A percentile compares a stretch with the other conserved stretches of the same genome.
Evolutionary conservation across 2,113 vertebrate species (phyloP).

Genomic region (Perca schrenkii): DNA sequence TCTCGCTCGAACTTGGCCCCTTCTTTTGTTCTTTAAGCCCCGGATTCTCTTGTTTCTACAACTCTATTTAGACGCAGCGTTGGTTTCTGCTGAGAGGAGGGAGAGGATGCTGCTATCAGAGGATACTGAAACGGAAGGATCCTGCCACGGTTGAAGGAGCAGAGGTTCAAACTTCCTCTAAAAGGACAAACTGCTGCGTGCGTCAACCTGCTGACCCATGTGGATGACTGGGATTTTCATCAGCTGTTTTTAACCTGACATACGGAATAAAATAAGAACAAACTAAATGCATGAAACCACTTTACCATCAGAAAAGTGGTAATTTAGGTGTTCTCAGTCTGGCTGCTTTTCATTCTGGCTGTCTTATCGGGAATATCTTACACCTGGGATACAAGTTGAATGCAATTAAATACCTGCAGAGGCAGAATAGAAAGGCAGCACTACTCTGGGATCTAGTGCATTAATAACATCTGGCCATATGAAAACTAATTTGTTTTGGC

Average conservation of each 20-base stretch:
- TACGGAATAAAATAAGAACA: not conserved
- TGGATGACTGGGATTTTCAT: not conserved
- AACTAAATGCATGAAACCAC: not conserved
- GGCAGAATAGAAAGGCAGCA: not conserved
- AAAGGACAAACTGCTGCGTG: not conserved
- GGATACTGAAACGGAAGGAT: not conserved
- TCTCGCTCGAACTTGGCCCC: conserved; percentile 67
- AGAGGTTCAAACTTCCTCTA: not conserved
- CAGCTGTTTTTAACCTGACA: not conserved
- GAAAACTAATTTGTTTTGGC: conserved; percentile 9
- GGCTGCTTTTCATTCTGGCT: not conserved
- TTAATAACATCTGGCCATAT: conserved; percentile 9
- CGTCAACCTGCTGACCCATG: conserved; percentile 6
- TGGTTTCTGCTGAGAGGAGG: conserved; percentile 24
- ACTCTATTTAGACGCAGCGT: conserved; percentile 74
- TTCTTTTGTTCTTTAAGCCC: conserved; percentile 84
- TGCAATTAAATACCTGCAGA: conserved; percentile 26
- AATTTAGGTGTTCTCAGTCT: not conserved
- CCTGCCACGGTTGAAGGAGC: conserved; percentile 4
- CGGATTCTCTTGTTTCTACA: conserved; percentile 73
- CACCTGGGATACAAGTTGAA: conserved; percentile 9
- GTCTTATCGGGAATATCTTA: conserved; percentile 25
- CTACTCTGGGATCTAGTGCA: not conserved
- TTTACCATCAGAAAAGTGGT: not conserved
- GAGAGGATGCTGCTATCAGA: conserved; percentile 16